A percentile compares a stretch with the other conserved stretches of the same genome.
These are phyloP conservation scores for Spheniscus humboldti DNA, from an alignment of 2,797 vertebrate species.

Conservation along the genomic window DNA sequence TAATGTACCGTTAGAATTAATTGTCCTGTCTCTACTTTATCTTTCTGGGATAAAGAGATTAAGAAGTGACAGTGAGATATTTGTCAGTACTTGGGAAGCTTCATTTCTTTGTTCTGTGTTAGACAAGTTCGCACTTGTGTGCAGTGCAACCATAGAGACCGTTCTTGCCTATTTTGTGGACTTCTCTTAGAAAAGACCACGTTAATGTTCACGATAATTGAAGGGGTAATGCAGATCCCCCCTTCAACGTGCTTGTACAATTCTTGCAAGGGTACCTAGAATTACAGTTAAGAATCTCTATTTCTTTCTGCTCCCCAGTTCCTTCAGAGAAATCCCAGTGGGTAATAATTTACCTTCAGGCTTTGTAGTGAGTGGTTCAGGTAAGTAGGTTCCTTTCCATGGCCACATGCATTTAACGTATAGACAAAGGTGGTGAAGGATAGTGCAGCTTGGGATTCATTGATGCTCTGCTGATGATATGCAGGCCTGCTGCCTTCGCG, in stretches of 20 bases:
- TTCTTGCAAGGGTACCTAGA: neutral
- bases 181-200: neutral
- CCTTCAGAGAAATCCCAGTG: neutral
- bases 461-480: neutral
- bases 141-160: neutral
- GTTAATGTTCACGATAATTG: neutral
- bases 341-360: neutral
- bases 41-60: neutral
- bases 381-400: neutral
- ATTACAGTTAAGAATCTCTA: neutral
- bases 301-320: neutral
- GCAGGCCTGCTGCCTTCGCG: conserved; percentile 15
- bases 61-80: neutral
- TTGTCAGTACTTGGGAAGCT: neutral
- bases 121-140: neutral
- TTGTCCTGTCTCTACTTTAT: neutral
- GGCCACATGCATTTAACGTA: neutral
- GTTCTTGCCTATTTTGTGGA: neutral
- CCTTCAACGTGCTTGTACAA: neutral
- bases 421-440: neutral
- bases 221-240: neutral
- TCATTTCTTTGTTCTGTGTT: neutral
- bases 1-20: neutral
- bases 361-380: neutral
- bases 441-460: neutral